Base-by-base conservation (phyloP, 2,797 vertebrate species). In the Gymnoscopelus braueri region DNA sequence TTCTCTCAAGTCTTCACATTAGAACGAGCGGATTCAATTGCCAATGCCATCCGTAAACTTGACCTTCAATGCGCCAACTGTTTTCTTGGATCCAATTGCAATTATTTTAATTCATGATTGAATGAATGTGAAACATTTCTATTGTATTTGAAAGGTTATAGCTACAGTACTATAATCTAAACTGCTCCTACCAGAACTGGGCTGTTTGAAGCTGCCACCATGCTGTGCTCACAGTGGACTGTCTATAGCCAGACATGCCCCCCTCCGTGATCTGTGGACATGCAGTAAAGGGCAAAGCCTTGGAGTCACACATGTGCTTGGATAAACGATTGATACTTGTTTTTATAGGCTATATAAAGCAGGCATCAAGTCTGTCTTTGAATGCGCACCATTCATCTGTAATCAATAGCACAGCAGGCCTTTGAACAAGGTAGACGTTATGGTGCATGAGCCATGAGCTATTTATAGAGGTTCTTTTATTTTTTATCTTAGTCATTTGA, bases 251-350 rank as follows among this genome's bases (percentile, higher is more conserved):
- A 78, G 26, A 81, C 72, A 26, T 32, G 65, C 57, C 76, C 39
- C 53, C 52, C 52, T 35, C 84, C 67, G 80, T 72, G 68, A 81
- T 78, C 60, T 71, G 77, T 70, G 19, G 35, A 67, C 63, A 52
- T 58, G 23, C 54, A 59, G 62, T 72, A 87, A 91, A 88, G 84
- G 82, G 72, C 87, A 84, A 3, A 32, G 73, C 26, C 58, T 66
- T 54, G 71, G 71, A 79, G 77, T 76, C 82, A 76, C 77, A 69
- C 79, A 67, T 52, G 61, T 44, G 60, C 61, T 81, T 44, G 74
- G 80, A 90, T 84, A 56, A 77, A 90, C 74, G 75, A 89, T 88
- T 80, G 77, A 91, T 82, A 72, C 51, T 68, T 54, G 56, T 64
- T 79, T 64, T 32, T 39, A 72, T 3, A 44, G 39, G 39, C 39